These are phyloP conservation scores for Lycaena phlaeas DNA, from an alignment of 2,888 invertebrate genomes.

Conservation along the genomic window DNA sequence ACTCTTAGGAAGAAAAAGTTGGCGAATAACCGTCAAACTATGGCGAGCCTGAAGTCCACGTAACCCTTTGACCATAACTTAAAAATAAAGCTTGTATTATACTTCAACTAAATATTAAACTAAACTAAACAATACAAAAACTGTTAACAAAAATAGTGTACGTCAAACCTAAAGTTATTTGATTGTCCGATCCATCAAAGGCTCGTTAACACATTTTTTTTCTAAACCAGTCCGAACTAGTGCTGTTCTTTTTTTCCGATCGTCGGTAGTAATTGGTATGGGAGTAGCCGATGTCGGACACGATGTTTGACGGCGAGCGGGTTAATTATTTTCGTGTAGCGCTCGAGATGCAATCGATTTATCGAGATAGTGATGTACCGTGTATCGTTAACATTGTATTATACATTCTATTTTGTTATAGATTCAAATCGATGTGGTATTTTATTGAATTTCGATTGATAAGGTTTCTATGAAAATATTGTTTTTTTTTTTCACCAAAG, in stretches of 20 bases:
- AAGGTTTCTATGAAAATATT: neutral
- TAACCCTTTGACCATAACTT: too few relatives aligned
- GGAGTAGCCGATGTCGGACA: constrained; percentile 68
- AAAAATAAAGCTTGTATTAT: too few relatives aligned
- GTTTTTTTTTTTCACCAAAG: too few relatives aligned
- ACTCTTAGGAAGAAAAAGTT: too few relatives aligned
- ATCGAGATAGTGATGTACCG: constrained; percentile 45
- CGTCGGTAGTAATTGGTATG: constrained; percentile 68
- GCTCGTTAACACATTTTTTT: constrained; percentile 62
- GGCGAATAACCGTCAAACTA: too few relatives aligned
- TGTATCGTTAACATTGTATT: constrained; percentile 29
- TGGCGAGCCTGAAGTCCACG: too few relatives aligned
- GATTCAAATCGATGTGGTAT: constrained; percentile 20
- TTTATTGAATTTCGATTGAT: constrained; percentile 3
- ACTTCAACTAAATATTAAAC: too few relatives aligned
- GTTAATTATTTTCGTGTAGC: constrained; percentile 69
- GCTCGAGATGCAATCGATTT: constrained; percentile 49
- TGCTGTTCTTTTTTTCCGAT: constrained; percentile 42
- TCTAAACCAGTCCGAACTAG: constrained; percentile 43
- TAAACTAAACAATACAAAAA: too few relatives aligned
- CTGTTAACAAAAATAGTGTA: constrained; percentile 1
- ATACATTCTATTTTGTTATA: constrained; percentile 10
- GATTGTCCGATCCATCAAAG: constrained; percentile 62
- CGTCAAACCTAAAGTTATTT: constrained; percentile 29
- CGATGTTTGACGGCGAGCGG: constrained; percentile 59